phyloP scores from a whole-genome alignment of 1,140 invertebrate species.

The Notospermus geniculatus region DNA sequence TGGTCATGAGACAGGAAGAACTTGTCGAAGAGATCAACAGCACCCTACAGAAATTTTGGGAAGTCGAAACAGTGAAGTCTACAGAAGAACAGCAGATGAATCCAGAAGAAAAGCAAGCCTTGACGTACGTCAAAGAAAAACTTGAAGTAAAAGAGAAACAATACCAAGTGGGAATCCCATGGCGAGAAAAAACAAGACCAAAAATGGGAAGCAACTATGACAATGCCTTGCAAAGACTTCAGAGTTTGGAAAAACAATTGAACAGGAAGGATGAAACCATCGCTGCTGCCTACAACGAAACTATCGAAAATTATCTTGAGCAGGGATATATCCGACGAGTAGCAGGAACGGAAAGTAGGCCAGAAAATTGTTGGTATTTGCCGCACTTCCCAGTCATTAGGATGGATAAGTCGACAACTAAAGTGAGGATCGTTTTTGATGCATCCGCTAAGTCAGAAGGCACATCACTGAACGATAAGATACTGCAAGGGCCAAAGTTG shows the following conservation, averaged over 20 bases:
- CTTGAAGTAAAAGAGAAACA: background rate
- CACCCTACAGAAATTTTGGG: constrained; percentile 3
- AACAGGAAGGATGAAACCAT: constrained; percentile 8
- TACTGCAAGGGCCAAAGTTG: constrained; percentile 41
- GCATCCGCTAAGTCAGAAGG: constrained; percentile 20
- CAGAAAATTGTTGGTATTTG: constrained; percentile 17
- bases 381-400: constrained; percentile 24
- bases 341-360: background rate
- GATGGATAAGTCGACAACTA: constrained; percentile 18
- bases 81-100: background rate
- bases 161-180: constrained; percentile 23
- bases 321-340: constrained; percentile 25
- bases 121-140: constrained; percentile 6
- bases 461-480: constrained; percentile 16
- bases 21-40: background rate
- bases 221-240: constrained; percentile 13
- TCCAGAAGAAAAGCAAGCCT: background rate
- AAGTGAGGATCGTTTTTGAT: constrained; percentile 26
- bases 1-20: too few relatives aligned
- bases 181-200: constrained; percentile 14
- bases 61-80: background rate
- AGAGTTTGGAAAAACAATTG: constrained; percentile 19
- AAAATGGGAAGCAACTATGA: constrained; percentile 21
- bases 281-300: constrained; percentile 12
- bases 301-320: constrained; percentile 18